phyloP scores from a whole-genome alignment of 2,113 vertebrate species.

The Haemorhous mexicanus region DNA sequence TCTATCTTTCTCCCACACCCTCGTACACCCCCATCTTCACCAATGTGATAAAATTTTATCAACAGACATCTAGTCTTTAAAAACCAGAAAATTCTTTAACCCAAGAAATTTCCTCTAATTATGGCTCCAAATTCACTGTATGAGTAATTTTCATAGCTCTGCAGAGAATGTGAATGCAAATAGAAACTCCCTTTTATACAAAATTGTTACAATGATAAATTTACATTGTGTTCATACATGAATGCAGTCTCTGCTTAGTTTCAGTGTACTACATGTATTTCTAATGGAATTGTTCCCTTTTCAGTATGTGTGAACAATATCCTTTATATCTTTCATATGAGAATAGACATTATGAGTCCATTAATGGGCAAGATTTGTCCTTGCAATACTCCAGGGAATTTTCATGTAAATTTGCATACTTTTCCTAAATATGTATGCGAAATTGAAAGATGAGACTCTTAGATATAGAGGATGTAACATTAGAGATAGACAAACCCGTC shows the following conservation, averaged over 20 bases:
- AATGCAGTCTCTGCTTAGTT: slow-evolving; percentile 40
- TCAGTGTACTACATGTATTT: slow-evolving; percentile 7
- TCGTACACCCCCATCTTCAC: neutral
- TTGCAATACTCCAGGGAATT: slow-evolving; percentile 51
- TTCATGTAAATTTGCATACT: slow-evolving; percentile 53
- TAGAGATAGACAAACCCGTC: neutral
- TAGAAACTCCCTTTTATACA: slow-evolving; percentile 30
- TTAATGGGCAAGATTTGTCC: slow-evolving; percentile 60
- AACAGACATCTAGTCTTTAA: neutral
- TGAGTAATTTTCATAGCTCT: slow-evolving; percentile 33
- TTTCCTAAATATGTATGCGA: slow-evolving; percentile 33
- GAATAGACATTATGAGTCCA: slow-evolving; percentile 59
- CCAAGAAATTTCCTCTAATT: slow-evolving; percentile 16
- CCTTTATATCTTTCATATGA: slow-evolving; percentile 41
- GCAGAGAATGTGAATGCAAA: slow-evolving; percentile 35
- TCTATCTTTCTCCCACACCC: neutral
- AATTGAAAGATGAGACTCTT: slow-evolving; percentile 42
- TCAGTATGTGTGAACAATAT: slow-evolving; percentile 50
- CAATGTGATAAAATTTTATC: neutral
- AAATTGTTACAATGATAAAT: slow-evolving; percentile 42
- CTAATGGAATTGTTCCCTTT: slow-evolving; percentile 49
- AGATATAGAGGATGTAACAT: neutral
- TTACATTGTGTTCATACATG: slow-evolving; percentile 50
- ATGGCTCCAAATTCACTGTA: neutral
- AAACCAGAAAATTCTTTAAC: neutral